These are phyloP conservation scores for Uromys caudimaculatus DNA, from an alignment of 2,797 vertebrate genomes.

Conservation along the genomic window DNA sequence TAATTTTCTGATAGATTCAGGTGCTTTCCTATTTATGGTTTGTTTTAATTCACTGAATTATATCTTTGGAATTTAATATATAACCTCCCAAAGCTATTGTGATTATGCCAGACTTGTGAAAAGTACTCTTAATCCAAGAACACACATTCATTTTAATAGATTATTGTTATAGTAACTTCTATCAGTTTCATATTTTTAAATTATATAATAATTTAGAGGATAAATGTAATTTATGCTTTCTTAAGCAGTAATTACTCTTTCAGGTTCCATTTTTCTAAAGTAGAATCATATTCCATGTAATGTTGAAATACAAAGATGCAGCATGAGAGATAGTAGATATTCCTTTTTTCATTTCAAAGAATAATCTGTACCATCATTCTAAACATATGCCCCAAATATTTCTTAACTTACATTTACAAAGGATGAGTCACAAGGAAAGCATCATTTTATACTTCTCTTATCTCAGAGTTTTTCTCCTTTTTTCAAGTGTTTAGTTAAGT, in stretches of 20 bases:
- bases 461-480: slow-evolving; percentile 18
- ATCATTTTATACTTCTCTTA: slow-evolving; percentile 50
- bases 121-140: slow-evolving; percentile 34
- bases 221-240: slow-evolving; percentile 47
- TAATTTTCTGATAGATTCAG: slow-evolving; percentile 9
- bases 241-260: slow-evolving; percentile 50
- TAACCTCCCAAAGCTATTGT: neutral
- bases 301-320: slow-evolving; percentile 76
- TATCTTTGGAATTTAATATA: slow-evolving; percentile 44
- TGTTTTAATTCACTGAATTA: slow-evolving; percentile 45
- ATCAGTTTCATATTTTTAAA: slow-evolving; percentile 28
- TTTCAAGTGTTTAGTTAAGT: slow-evolving; percentile 36
- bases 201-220: slow-evolving; percentile 24
- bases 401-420: slow-evolving; percentile 58
- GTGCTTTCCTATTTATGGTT: slow-evolving; percentile 42
- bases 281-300: slow-evolving; percentile 67
- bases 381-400: slow-evolving; percentile 53
- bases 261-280: slow-evolving; percentile 58
- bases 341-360: slow-evolving; percentile 54
- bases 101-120: slow-evolving; percentile 31
- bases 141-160: slow-evolving; percentile 40
- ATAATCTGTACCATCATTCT: slow-evolving; percentile 36
- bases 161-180: slow-evolving; percentile 42
- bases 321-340: slow-evolving; percentile 49
- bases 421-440: slow-evolving; percentile 61